A percentile compares a stretch with the other conserved stretches of the same genome.
Evolutionary conservation across 2,113 vertebrate genomes (phyloP).

Genomic region (Myrmecobius fasciatus): DNA sequence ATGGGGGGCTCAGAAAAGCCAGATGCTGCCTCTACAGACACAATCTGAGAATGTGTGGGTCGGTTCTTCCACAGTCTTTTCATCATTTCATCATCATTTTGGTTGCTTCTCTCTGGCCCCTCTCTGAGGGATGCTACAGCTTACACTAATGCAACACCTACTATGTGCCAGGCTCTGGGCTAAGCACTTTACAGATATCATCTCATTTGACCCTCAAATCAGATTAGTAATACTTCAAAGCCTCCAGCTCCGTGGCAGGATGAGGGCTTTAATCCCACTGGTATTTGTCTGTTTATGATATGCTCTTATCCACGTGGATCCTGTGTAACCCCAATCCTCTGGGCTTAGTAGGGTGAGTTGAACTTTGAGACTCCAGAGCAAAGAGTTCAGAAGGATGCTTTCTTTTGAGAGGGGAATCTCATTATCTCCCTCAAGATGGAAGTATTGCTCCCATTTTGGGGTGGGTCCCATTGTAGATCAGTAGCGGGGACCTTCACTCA

Average conservation of each 20-base stretch:
- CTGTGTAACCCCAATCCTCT: background rate
- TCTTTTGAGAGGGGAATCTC: background rate
- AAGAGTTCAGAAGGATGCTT: background rate
- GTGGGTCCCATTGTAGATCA: background rate
- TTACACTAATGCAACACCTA: too few relatives aligned
- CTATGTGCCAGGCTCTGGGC: too few relatives aligned
- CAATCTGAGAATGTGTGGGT: too few relatives aligned
- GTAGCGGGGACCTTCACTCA: background rate
- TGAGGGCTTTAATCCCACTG: background rate
- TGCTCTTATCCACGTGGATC: background rate
- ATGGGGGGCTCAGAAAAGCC: too few relatives aligned
- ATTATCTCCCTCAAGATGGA: background rate
- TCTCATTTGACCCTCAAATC: too few relatives aligned
- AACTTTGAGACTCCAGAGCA: background rate
- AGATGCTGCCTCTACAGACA: too few relatives aligned
- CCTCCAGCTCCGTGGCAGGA: too few relatives aligned
- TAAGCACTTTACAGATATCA: too few relatives aligned
- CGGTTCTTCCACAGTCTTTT: too few relatives aligned
- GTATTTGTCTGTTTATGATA: background rate
- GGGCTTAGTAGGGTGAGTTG: background rate
- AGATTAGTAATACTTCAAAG: too few relatives aligned
- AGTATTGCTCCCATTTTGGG: background rate
- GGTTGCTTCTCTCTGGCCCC: background rate
- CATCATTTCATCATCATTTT: background rate
- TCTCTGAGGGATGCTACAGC: background rate